Evolutionary conservation across 2,797 vertebrate species (phyloP).

Genomic region (Mionectes olivaceus): DNA sequence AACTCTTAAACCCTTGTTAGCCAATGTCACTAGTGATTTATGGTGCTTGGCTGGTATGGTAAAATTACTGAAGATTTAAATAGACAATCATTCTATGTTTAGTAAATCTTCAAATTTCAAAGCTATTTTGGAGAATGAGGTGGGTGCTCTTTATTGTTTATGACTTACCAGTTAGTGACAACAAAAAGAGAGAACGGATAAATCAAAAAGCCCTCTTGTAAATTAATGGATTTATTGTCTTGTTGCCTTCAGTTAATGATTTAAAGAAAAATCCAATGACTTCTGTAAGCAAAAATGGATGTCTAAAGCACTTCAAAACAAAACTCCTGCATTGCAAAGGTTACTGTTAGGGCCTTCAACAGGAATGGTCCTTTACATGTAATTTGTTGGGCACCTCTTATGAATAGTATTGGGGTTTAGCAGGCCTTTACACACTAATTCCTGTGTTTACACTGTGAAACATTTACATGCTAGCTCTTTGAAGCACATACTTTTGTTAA

Average conservation of each 20-base stretch:
- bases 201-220: constrained; percentile 59
- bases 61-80: constrained; percentile 93
- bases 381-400: neutral
- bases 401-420: neutral
- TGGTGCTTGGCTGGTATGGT: constrained; percentile 86
- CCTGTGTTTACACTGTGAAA: neutral
- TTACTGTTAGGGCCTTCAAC: neutral
- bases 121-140: constrained; percentile 85
- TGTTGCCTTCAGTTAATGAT: constrained; percentile 11
- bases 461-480: neutral
- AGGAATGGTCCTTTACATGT: neutral
- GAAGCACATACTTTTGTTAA: neutral
- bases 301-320: constrained; percentile 4
- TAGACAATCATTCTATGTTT: constrained; percentile 89
- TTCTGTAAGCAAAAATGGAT: neutral
- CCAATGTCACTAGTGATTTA: constrained; percentile 94
- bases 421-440: neutral
- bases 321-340: neutral
- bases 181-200: constrained; percentile 60
- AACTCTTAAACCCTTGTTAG: constrained; percentile 93
- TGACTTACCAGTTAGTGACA: constrained; percentile 72
- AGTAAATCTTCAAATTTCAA: constrained; percentile 89
- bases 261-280: constrained; percentile 46
- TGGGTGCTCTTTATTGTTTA: constrained; percentile 79
- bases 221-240: constrained; percentile 60